Percentiles rank a stretch among this genome's conserved stretches.
Conservation (phyloP, 2,113 vertebrate genomes). For the Microtus richardsoni region DNA sequence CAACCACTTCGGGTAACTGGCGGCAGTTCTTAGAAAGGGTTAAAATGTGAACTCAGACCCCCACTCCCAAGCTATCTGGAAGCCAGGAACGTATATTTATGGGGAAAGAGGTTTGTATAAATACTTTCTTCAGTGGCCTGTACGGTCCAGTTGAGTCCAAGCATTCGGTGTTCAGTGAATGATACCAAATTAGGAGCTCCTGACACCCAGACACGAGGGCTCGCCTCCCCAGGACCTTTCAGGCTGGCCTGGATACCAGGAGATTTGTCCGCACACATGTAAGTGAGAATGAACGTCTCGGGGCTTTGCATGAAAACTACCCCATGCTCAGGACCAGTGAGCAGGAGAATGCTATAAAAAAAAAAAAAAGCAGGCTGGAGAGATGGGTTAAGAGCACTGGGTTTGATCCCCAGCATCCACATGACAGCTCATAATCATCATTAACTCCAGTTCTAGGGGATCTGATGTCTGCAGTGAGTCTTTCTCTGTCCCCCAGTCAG, state of each 20-base stretch:
- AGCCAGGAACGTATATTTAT: constrained; percentile 53
- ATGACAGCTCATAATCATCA: not conserved
- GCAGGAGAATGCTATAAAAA: not conserved
- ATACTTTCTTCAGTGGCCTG: constrained; percentile 49
- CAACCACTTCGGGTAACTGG: constrained; percentile 30
- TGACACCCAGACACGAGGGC: constrained; percentile 2
- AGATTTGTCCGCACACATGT: not conserved
- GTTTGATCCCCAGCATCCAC: not conserved
- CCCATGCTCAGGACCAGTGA: not conserved
- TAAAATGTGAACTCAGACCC: constrained; percentile 44
- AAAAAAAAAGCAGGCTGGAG: not conserved
- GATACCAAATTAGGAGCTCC: constrained; percentile 72
- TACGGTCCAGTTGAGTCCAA: constrained; percentile 32
- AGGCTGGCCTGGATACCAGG: not conserved
- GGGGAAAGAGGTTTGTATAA: constrained; percentile 61
- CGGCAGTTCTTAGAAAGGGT: constrained; percentile 55
- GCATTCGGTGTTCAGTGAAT: constrained; percentile 18
- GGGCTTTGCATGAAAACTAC: not conserved
- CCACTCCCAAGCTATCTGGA: constrained; percentile 33
- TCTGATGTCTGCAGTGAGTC: not conserved
- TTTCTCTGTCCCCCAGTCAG: not conserved
- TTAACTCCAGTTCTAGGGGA: not conserved
- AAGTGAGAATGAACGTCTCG: not conserved
- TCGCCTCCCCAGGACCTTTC: constrained; percentile 3
- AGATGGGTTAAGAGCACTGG: not conserved